Conservation (phyloP, 2,113 vertebrate species). For the Trogon melanurus region DNA sequence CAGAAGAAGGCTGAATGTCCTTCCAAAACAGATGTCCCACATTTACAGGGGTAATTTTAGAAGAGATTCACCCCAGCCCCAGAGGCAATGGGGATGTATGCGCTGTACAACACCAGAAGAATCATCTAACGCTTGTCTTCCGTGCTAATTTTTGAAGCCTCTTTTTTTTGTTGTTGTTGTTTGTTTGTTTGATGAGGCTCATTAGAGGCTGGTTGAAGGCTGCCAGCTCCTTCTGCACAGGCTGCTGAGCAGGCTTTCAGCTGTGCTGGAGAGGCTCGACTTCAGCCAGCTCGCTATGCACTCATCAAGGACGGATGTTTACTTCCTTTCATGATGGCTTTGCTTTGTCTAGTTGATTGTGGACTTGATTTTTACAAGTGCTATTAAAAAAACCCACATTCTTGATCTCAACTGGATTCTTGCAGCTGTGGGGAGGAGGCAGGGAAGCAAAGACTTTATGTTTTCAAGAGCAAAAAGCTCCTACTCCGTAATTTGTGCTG, state of each 20-base stretch:
- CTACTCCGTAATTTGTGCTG: constrained; percentile 44
- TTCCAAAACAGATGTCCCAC: not conserved
- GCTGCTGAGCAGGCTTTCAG: constrained; percentile 58
- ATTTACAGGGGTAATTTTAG: fast-evolving
- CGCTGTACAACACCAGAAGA: not conserved
- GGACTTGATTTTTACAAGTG: constrained; percentile 56
- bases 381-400: not conserved
- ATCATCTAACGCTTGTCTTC: constrained; percentile 1
- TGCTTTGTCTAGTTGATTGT: constrained; percentile 61
- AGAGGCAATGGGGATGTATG: not conserved
- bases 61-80: not conserved
- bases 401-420: constrained; percentile 41
- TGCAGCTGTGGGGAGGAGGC: constrained; percentile 29
- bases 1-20: not conserved
- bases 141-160: not conserved
- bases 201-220: constrained; percentile 43
- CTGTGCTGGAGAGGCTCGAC: not conserved
- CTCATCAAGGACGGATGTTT: not conserved
- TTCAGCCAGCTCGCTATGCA: not conserved
- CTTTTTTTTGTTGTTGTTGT: not conserved
- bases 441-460: not conserved
- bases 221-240: constrained; percentile 44
- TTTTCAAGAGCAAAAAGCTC: constrained; percentile 35
- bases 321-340: constrained; percentile 17
- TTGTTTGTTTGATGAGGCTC: constrained; percentile 55